Base-by-base conservation (phyloP, 2,888 invertebrate species). In the Mythimna ferrago region DNA sequence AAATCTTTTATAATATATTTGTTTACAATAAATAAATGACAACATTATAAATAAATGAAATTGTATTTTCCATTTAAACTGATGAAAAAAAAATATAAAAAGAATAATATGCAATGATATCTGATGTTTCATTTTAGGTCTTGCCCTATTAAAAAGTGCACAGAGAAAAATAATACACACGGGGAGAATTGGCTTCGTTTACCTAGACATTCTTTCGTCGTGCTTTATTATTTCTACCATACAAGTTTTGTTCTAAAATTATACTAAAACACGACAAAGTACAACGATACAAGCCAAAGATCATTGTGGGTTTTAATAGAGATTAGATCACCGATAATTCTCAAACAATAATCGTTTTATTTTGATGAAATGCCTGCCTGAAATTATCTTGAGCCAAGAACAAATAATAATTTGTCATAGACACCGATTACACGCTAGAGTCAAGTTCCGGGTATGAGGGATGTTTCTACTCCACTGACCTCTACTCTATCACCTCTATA, bases 1-100 rank as follows among this genome's bases (percentile, higher is more conserved):
- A 96, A 96, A 96, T 96, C 96, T 96, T 96, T 96, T 96, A 96
- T 96, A 96, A 96, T 96, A 96, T 96, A 96, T 96, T 96, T 96
- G 96, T 96, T 96, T 96, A 96, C 95, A 95, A 95, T 95, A 96
- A 94, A 94, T 94, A 94, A 96, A 96, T 96, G 95, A 96, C 95
- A 96, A 96, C 95, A 95, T 94, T 96, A 96, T 95, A 94, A 96
- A 94, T 96, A 96, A 96, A 95, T 94, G 94, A 95, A 95, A 96
- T 93, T 96, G 96, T 96, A 96, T 96, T 96, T 96, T 95, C 95
- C 95, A 96, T 96, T 96, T 96, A 96, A 96, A 96, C 94, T 95
- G 95, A 96, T 94, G 95, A 96, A 95, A 96, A 95, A 76, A 96
- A 96, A 95, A 95, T 95, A 96, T 94, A 96, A 96, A 96, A 96